Evolutionary conservation across 2,797 vertebrate species (phyloP).

Genomic region (Rhinoraja longicauda): DNA sequence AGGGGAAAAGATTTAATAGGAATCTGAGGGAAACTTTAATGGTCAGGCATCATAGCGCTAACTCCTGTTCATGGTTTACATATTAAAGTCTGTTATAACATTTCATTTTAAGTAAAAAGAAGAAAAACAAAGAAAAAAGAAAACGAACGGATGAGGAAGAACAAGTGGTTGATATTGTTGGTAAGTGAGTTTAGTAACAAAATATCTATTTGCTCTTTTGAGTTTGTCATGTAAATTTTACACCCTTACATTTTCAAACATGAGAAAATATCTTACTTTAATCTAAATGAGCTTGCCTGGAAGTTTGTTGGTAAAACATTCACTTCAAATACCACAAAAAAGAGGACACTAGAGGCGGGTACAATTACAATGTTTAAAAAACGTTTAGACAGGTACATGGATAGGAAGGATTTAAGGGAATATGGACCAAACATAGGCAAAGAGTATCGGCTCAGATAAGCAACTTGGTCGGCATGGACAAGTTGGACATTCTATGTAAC

Average conservation of each 20-base stretch:
- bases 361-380: too few species aligned
- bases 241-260: background rate
- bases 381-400: too few species aligned
- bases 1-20: too few species aligned
- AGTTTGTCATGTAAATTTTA: background rate
- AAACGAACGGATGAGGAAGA: slow-evolving; percentile 67
- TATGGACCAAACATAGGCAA: too few species aligned
- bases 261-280: background rate
- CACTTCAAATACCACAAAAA: background rate
- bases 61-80: slow-evolving; percentile 21
- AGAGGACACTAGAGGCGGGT: too few species aligned
- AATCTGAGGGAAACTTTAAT: background rate
- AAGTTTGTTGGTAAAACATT: background rate
- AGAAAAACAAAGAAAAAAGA: slow-evolving; percentile 75
- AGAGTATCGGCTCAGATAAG: too few species aligned
- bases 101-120: slow-evolving; percentile 75
- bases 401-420: too few species aligned
- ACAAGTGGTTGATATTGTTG: slow-evolving; percentile 72
- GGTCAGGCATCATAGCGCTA: background rate
- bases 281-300: background rate
- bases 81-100: background rate
- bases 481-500: too few species aligned
- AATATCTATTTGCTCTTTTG: background rate
- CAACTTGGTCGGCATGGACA: too few species aligned
- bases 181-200: slow-evolving; percentile 54